phyloP scores from a whole-genome alignment of 2,797 vertebrate genomes.

The Lagorchestes hirsutus region DNA sequence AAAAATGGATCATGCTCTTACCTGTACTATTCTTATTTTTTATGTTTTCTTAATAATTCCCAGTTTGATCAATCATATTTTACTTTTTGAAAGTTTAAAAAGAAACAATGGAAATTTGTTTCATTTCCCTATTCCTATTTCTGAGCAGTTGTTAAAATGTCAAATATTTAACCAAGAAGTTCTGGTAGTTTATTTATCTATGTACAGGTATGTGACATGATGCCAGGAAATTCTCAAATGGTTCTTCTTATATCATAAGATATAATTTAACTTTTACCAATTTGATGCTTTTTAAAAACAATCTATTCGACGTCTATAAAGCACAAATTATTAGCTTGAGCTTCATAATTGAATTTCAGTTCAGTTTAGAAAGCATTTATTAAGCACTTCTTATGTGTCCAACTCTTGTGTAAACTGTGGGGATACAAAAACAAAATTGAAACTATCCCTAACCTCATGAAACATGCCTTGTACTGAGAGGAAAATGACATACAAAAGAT shows the following conservation, averaged over 20 bases:
- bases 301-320: neutral
- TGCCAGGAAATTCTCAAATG: neutral
- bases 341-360: neutral
- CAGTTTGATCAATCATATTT: neutral
- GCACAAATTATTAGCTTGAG: neutral
- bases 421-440: neutral
- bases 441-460: too few relatives aligned
- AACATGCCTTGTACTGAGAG: too few relatives aligned
- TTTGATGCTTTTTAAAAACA: neutral
- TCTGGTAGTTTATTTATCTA: neutral
- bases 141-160: neutral
- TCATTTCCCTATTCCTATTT: neutral
- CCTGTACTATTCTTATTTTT: neutral
- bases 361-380: neutral
- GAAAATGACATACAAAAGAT: neutral
- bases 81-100: neutral
- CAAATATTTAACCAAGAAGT: neutral
- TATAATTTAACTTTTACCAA: neutral
- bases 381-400: neutral
- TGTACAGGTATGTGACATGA: neutral
- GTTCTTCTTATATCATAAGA: neutral
- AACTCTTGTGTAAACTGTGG: neutral
- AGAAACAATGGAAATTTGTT: neutral
- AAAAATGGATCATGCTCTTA: neutral
- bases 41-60: neutral